Base-by-base conservation (phyloP, 2,797 vertebrate genomes). In the Cyprinodon diabolis region DNA sequence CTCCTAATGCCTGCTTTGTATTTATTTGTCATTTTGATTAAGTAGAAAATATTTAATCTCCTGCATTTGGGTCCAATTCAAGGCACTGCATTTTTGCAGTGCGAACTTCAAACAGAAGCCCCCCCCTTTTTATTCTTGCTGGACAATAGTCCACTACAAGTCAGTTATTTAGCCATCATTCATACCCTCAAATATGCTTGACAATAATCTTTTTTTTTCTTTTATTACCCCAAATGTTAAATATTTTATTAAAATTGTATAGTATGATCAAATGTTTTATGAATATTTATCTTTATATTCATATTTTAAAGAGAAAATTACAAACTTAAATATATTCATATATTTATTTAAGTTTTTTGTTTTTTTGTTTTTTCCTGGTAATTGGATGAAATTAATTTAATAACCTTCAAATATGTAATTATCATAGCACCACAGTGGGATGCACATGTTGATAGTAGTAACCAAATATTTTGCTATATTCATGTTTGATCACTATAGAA, bases 341-440 rank as follows among this genome's bases (percentile, higher is more conserved):
- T 60, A 0, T 17, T 1, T 60, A 35, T 60, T 60, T 35, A 7
- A 25, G 57, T 7, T 30, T 35, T 9, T 19, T 40, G 35, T 62
- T 57, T 30, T 10, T 23, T 8, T n/a, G 19, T 17, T n/a, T 17
- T 43, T 62, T 40, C 35, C 17, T 19, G 9, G 35, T 62, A 17
- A 62, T 40, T 10, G 9, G 35, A 62, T 40, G 58, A 40, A 9
- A 62, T 62, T 37, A 19, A 15, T 62, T 62, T 40, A 30, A 37
- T 17, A 40, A 37, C 37, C 35, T 12, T 43, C 2, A 6, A 4
- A 21, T 43, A 12, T 43, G 6, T 9, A 9, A 63, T 43, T n/a
- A n/a, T 63, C 19, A 83, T 77, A 85, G 89, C 74, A 70, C 85
- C 57, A 47, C 49, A 58, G 73, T 82, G 83, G 87, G 79, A 86